phyloP scores from a whole-genome alignment of 2,888 invertebrate genomes.

The Agrotis puta region DNA sequence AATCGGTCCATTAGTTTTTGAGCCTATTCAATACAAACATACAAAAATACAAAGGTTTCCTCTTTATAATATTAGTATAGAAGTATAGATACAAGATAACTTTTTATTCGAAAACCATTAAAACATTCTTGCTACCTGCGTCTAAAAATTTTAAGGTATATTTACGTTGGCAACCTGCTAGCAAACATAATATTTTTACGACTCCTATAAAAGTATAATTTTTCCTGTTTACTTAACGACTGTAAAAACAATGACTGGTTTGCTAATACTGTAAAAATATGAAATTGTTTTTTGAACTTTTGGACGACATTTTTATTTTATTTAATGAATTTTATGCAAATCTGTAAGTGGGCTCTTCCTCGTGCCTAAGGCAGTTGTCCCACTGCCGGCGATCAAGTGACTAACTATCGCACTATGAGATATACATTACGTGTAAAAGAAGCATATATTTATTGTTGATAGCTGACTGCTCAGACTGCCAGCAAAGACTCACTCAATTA shows the following conservation, averaged over 20 bases:
- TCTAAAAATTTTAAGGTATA: conserved; percentile 11
- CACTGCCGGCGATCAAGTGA: no score
- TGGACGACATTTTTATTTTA: conserved; percentile 24
- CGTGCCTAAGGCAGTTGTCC: not conserved
- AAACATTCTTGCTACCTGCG: not conserved
- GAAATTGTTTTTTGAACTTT: conserved; percentile 43
- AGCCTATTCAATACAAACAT: no score
- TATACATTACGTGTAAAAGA: no score
- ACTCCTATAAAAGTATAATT: conserved; percentile 40
- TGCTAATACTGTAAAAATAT: conserved; percentile 39
- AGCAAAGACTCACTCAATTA: no score
- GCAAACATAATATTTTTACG: conserved; percentile 34
- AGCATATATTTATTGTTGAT: no score
- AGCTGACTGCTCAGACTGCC: no score
- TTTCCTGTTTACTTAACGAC: conserved; percentile 50
- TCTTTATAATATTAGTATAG: no score
- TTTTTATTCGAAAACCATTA: conserved; percentile 28
- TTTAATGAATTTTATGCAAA: conserved; percentile 48
- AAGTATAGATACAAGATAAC: not conserved
- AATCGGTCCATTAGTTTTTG: no score
- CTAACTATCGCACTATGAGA: no score
- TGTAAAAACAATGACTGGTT: conserved; percentile 48
- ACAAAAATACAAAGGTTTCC: no score
- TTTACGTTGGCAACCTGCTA: conserved; percentile 9
- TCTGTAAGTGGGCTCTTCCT: conserved; percentile 16